phyloP scores from a whole-genome alignment of 2,797 vertebrate genomes.

The Schizopygopsis pylzovi region DNA sequence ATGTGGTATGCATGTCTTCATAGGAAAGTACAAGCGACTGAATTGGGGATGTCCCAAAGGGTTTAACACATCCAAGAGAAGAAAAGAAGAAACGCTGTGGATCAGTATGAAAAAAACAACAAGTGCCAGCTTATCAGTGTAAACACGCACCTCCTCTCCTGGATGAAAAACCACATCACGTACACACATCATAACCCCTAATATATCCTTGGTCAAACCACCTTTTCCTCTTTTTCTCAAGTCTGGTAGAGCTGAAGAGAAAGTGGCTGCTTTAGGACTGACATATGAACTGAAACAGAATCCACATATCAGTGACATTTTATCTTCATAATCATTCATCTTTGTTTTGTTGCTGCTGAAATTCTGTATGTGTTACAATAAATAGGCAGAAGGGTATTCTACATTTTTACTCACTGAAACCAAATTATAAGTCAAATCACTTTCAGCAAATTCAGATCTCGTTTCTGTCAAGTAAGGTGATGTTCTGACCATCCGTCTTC shows the following conservation, averaged over 20 bases:
- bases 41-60: slow-evolving; percentile 69
- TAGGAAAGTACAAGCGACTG: slow-evolving; percentile 62
- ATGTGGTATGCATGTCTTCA: slow-evolving; percentile 54
- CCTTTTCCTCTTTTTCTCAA: neutral
- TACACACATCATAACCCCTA: neutral
- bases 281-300: neutral
- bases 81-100: slow-evolving; percentile 59
- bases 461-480: slow-evolving; percentile 14
- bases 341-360: neutral
- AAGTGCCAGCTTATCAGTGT: neutral
- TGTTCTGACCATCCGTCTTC: slow-evolving; percentile 49
- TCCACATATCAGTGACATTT: neutral
- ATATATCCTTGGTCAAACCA: neutral
- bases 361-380: neutral
- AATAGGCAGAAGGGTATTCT: neutral
- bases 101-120: slow-evolving; percentile 10
- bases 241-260: slow-evolving; percentile 10
- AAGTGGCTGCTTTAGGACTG: neutral
- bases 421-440: neutral
- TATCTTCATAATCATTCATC: neutral
- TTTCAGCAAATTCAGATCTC: neutral
- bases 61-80: slow-evolving; percentile 50
- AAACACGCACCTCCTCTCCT: neutral
- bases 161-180: slow-evolving; percentile 3
- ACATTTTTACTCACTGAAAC: neutral